A percentile compares a stretch with the other conserved stretches of the same genome.
Conservation (phyloP, 1,140 invertebrate species). For the Hetaerina americana region DNA sequence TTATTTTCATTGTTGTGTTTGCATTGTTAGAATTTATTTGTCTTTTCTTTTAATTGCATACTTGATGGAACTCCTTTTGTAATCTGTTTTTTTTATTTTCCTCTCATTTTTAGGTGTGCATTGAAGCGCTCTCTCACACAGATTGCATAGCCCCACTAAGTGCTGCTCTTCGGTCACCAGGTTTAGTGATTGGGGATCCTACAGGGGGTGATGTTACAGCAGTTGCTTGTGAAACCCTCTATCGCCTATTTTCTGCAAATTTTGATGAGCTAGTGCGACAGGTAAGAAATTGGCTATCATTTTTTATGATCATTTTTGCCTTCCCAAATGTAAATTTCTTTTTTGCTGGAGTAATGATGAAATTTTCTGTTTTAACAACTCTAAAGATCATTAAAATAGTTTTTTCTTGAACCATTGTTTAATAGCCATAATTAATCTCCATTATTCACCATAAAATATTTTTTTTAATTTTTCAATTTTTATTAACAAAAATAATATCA, state of each 20-base stretch:
- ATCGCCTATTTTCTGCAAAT: conserved; percentile 68
- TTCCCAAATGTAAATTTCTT: conserved; percentile 13
- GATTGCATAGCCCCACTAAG: conserved; percentile 72
- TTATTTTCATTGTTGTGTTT: neutral
- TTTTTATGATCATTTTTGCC: conserved; percentile 14
- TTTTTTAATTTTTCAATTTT: too few relatives aligned
- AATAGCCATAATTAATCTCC: too few relatives aligned
- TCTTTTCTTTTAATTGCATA: conserved; percentile 6
- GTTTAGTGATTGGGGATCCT: conserved; percentile 54
- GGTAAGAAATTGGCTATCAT: conserved; percentile 43
- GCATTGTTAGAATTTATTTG: neutral
- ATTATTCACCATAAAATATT: too few relatives aligned
- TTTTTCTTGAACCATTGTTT: too few relatives aligned
- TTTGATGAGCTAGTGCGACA: conserved; percentile 75
- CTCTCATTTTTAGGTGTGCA: conserved; percentile 4
- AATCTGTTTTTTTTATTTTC: conserved; percentile 9
- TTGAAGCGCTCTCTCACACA: conserved; percentile 54
- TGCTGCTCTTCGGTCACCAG: conserved; percentile 71
- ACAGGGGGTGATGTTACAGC: neutral
- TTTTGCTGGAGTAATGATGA: too few relatives aligned
- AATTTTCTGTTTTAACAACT: too few relatives aligned
- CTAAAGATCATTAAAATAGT: too few relatives aligned
- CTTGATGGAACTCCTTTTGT: conserved; percentile 2
- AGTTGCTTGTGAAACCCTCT: conserved; percentile 76
- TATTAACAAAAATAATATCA: too few relatives aligned